Conservation (phyloP, 2,113 vertebrate species). For the Mixornis gularis region DNA sequence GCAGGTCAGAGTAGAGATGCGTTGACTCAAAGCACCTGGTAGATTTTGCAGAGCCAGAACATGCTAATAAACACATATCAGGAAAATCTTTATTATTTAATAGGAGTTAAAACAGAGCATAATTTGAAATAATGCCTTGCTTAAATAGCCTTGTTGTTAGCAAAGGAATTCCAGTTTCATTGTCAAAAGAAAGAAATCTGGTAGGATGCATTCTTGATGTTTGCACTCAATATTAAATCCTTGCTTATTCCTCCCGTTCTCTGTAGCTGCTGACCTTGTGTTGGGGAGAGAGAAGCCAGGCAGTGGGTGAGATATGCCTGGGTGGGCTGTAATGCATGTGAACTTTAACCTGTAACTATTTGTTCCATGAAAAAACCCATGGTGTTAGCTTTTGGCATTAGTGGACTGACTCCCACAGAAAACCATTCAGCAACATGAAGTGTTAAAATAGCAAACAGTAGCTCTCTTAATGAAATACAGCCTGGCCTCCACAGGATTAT, state of each 20-base stretch:
- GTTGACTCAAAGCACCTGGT: not conserved
- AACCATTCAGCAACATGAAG: not conserved
- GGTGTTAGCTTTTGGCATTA: not conserved
- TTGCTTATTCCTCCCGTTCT: not conserved
- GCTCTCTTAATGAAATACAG: not conserved
- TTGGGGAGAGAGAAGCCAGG: not conserved
- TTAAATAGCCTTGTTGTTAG: constrained; percentile 17
- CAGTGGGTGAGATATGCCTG: constrained; percentile 16
- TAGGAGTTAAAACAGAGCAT: not conserved
- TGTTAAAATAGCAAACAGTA: not conserved
- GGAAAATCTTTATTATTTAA: not conserved
- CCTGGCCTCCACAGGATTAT: not conserved
- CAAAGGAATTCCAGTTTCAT: not conserved
- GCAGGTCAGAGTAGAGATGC: constrained; percentile 18
- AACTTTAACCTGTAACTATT: constrained; percentile 46
- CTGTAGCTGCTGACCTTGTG: not conserved
- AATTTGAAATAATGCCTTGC: not conserved
- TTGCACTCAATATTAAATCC: not conserved
- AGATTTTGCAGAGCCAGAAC: not conserved
- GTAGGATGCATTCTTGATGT: constrained; percentile 23
- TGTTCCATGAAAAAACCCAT: not conserved
- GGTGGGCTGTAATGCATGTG: constrained; percentile 19
- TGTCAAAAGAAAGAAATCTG: constrained; percentile 8
- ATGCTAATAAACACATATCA: not conserved
- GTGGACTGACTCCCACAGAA: not conserved